These are phyloP conservation scores for Andrena bucephala DNA, from an alignment of 2,888 invertebrate species.

Conservation along the genomic window DNA sequence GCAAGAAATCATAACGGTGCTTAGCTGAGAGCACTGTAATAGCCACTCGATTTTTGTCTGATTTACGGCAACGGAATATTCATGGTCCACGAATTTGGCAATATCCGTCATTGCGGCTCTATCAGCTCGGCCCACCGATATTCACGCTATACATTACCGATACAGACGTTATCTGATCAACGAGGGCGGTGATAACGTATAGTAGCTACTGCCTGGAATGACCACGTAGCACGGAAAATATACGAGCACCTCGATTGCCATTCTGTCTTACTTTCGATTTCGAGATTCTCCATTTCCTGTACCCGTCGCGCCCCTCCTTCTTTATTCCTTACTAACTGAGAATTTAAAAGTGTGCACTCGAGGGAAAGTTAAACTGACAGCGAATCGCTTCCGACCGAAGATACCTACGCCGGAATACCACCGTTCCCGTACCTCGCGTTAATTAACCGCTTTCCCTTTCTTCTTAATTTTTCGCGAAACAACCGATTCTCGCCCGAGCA, in stretches of 20 bases:
- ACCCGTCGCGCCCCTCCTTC: too few species aligned
- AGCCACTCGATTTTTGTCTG: conserved; percentile 30
- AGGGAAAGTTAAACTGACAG: not conserved
- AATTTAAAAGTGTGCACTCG: not conserved
- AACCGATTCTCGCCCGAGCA: not conserved
- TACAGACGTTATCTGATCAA: conserved; percentile 56
- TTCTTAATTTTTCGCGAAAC: not conserved
- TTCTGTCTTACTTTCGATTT: not conserved
- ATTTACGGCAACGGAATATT: conserved; percentile 73
- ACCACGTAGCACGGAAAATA: not conserved
- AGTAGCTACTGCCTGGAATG: not conserved
- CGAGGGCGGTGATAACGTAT: conserved; percentile 25
- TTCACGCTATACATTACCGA: conserved; percentile 52
- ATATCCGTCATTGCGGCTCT: conserved; percentile 74
- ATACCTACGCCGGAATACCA: not conserved
- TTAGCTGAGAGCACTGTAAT: not conserved
- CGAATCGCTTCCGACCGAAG: not conserved
- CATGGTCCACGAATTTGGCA: conserved; percentile 77
- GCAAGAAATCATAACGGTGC: conserved; percentile 25
- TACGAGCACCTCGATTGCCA: not conserved
- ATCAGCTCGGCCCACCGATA: conserved; percentile 60
- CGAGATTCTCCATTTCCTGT: too few species aligned
- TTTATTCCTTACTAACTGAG: too few species aligned
- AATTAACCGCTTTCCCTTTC: conserved; percentile 1
- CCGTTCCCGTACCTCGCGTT: not conserved